Conservation (phyloP, 2,888 invertebrate species). For the Netelia melanura region DNA sequence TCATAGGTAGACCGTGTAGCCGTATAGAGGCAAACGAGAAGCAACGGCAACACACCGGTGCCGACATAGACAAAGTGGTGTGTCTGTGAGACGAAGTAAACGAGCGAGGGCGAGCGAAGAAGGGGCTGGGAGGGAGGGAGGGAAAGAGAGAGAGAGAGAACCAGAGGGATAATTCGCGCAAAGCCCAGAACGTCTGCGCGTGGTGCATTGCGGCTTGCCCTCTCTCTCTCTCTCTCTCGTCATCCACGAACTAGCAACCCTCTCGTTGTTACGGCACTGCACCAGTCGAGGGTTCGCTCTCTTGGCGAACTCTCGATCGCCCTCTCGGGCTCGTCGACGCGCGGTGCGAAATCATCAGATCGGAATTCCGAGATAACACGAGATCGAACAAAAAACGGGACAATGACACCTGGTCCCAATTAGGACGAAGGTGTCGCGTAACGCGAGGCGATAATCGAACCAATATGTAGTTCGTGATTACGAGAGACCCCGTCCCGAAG, state of each 20-base stretch:
- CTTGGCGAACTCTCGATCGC: constrained; percentile 54
- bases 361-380: not conserved
- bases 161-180: constrained; percentile 75
- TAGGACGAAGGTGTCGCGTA: not conserved
- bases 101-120: not conserved
- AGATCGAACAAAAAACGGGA: not conserved
- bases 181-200: constrained; percentile 80
- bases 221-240: constrained; percentile 66
- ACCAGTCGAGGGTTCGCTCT: constrained; percentile 68
- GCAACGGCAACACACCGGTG: not conserved
- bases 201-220: constrained; percentile 80
- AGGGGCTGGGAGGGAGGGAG: not conserved
- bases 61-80: not conserved
- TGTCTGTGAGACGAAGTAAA: not conserved
- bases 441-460: not conserved
- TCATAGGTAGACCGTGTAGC: not conserved
- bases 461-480: constrained; percentile 67
- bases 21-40: not conserved
- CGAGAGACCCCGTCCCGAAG: constrained; percentile 52
- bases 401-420: not conserved
- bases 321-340: constrained; percentile 24
- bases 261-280: constrained; percentile 77
- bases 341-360: constrained; percentile 40
- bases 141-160: constrained; percentile 3
- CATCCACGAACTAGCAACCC: constrained; percentile 46